Evolutionary conservation across 2,797 vertebrate species (phyloP), one percentile per base, ranked within the genome.

Genomic region (Sphenodon punctatus): DNA sequence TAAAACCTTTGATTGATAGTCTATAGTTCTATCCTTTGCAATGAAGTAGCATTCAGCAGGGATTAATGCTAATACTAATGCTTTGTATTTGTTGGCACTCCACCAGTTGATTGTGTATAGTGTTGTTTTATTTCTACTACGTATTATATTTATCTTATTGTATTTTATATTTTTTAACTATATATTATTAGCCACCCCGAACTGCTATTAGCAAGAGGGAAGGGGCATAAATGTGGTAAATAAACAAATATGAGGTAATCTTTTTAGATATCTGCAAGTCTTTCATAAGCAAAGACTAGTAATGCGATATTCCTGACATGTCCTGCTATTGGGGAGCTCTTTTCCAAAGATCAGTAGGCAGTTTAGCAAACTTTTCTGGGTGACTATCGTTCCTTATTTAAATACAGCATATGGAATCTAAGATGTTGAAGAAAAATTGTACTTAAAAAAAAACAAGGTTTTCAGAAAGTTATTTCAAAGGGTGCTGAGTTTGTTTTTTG

Each of bases 251-350:
- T n/a, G 19, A 82, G 45, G 56, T 89, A 87, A 49, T 75, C 16
- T 67, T 92, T 90, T 89, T 58, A 81, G 66, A 75, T 61, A 51
- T 68, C 14, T 4, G 8, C 7, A 80, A 80, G n/a, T 48, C 73
- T 63, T 61, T 60, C 66, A 67, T 25, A 73, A 88, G 36, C 23
- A 83, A 2, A 2, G 13, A 46, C 60, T n/a, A 67, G 30, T 71
- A 38, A 84, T 49, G 45, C 67, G 30, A 78, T 49, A 7, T 64
- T 27, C 9, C 61, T 65, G 38, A 25, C 63, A 1, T 12, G 14
- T 12, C 66, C 42, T 78, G 30, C 25, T 43, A 46, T 19, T 73
- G 15, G 51, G 45, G 23, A n/a, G 78, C 65, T 55, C 10, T 55
- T 56, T 49, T 66, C 39, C 48, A 34, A 45, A 58, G 70, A 34